phyloP scores from a whole-genome alignment of 2,888 invertebrate genomes.

The Drosophila infuscata region DNA sequence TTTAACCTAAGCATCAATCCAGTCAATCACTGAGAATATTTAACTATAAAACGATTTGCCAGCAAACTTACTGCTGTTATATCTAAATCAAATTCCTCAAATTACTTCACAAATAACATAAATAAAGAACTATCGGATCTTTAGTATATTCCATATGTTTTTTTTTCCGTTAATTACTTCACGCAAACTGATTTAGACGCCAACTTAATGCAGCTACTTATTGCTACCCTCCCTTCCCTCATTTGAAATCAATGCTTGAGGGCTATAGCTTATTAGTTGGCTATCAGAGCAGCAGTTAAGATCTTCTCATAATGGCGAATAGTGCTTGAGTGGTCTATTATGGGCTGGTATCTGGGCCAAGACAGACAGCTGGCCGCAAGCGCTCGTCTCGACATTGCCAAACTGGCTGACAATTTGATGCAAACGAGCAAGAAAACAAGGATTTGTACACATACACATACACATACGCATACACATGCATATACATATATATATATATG shows the following conservation, averaged over 20 bases:
- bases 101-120: not conserved
- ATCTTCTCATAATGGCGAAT: not conserved
- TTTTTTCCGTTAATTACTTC: not conserved
- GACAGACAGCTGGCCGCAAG: slow-evolving; percentile 31
- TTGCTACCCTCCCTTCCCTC: not conserved
- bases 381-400: slow-evolving; percentile 7
- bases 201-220: not conserved
- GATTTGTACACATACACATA: not conserved
- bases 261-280: slow-evolving; percentile 1
- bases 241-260: not conserved
- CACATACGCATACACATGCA: not conserved
- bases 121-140: not conserved
- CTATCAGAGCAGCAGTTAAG: not conserved
- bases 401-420: slow-evolving; percentile 48
- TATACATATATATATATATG: not conserved
- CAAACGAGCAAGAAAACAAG: slow-evolving; percentile 22
- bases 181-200: not conserved
- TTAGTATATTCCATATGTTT: not conserved
- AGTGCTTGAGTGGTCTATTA: not conserved
- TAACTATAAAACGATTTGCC: not conserved
- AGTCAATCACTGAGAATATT: not conserved
- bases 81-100: not conserved
- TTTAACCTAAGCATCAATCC: not conserved
- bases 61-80: not conserved
- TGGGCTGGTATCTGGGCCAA: slow-evolving; percentile 26